Conservation (phyloP, 1,140 invertebrate genomes). For the Drosophila burlai region DNA sequence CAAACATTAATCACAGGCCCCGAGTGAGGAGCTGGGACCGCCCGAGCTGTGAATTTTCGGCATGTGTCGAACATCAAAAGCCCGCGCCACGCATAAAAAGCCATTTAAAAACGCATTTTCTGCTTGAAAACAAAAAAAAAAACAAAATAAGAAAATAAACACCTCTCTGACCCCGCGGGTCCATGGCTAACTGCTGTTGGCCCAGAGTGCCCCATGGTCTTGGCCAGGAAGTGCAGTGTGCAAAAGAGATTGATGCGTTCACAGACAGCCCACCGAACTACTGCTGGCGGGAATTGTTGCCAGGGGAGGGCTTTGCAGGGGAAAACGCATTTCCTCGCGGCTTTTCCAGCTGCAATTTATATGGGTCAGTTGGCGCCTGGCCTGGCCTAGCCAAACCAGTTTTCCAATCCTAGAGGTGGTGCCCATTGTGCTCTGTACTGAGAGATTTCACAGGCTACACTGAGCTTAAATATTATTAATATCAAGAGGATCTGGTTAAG, state of each 20-base stretch:
- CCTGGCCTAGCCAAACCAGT: constrained; percentile 50
- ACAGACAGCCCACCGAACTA: constrained; percentile 72
- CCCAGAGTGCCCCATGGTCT: constrained; percentile 11
- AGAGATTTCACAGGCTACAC: constrained; percentile 7
- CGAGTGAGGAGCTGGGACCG: constrained; percentile 44
- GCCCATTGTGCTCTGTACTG: constrained; percentile 31
- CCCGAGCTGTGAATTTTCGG: constrained; percentile 78
- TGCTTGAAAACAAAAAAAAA: constrained; percentile 28
- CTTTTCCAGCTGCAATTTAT: constrained; percentile 57
- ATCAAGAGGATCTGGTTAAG: not conserved
- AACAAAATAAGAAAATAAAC: constrained; percentile 3
- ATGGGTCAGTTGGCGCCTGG: constrained; percentile 60
- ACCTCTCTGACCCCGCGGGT: constrained; percentile 55
- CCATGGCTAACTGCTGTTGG: constrained; percentile 14
- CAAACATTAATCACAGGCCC: constrained; percentile 75
- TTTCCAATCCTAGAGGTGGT: constrained; percentile 41
- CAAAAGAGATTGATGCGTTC: constrained; percentile 74
- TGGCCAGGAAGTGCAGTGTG: constrained; percentile 48
- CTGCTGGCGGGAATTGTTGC: constrained; percentile 23
- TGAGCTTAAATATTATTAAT: not conserved
- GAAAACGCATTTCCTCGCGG: constrained; percentile 44
- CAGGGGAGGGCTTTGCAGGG: not conserved
- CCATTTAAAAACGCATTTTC: constrained; percentile 85
- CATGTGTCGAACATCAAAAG: constrained; percentile 82
- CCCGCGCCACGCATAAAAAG: constrained; percentile 81